Evolutionary conservation across 2,797 vertebrate genomes (phyloP), one percentile per base, ranked within the genome.

Genomic region (Periparus ater): DNA sequence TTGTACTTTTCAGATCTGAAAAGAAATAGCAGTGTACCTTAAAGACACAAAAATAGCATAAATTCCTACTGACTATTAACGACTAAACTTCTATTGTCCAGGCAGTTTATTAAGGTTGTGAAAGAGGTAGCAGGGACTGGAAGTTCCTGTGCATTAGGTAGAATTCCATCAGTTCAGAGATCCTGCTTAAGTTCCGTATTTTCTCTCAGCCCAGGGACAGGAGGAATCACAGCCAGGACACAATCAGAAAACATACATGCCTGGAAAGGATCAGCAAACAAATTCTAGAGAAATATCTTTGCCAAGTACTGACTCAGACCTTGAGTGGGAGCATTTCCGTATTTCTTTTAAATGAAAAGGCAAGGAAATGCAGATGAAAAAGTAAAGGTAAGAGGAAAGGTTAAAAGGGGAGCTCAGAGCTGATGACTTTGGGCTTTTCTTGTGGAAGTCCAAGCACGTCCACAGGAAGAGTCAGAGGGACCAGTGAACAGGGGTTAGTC

Each of bases 231-330:
- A 80, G 86, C 58, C 91, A 94, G 91, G 57, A 74, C 7, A 7
- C 78, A 77, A 90, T 48, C 83, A 89, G 84, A 53, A 80, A 55
- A 85, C 85, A 80, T 75, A 92, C 68, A 80, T 29, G 50, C 68
- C 95, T 89, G 85, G 74, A 88, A 96, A 88, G 65, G 10, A 73
- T 42, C 82, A 75, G 81, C 87, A 73, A 63, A 94, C 60, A 79
- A 63, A 50, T 85, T 78, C 83, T 20, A 66, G 67, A 72, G 73
- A 53, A 5, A 16, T 48, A 61, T 54, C 48, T 81, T 48, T 88
- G 91, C 91, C 95, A 96, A 95, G 68, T 17, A 85, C 65, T 93
- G 93, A 94, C 75, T 95, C 94, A 67, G 71, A 85, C 40, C 50
- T 48, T 82, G 51, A 79, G 95, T 57, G 67, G 81, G 88, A 95